phyloP scores from a whole-genome alignment of 2,888 invertebrate genomes.

The Choristoneura rosaceana region DNA sequence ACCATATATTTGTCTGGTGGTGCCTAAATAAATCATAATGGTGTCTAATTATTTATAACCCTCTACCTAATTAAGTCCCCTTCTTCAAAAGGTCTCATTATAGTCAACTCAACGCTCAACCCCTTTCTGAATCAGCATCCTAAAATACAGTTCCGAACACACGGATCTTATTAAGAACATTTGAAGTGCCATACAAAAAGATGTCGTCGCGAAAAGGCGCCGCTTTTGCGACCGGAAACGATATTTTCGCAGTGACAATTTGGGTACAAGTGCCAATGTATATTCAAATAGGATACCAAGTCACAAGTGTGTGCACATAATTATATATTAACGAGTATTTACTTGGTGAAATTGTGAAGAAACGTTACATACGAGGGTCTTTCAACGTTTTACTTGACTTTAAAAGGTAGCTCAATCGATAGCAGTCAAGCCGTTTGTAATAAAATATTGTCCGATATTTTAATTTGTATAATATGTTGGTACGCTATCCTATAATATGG shows the following conservation, averaged over 20 bases:
- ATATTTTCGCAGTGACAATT: slow-evolving; percentile 2
- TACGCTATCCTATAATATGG: too few species aligned
- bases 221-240: slow-evolving; percentile 7
- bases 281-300: neutral
- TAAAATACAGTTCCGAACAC: slow-evolving; percentile 23
- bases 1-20: too few species aligned
- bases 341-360: too few species aligned
- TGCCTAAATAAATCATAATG: too few species aligned
- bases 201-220: neutral
- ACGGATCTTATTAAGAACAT: slow-evolving; percentile 22
- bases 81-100: neutral
- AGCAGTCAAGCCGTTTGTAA: too few species aligned
- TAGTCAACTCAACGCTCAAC: neutral
- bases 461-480: too few species aligned
- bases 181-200: slow-evolving; percentile 26
- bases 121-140: slow-evolving; percentile 33
- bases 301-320: too few species aligned
- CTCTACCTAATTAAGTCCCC: neutral
- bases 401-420: too few species aligned
- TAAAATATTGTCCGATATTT: too few species aligned
- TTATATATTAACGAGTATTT: too few species aligned
- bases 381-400: too few species aligned
- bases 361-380: too few species aligned
- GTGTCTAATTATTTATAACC: neutral
- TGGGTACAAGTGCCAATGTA: neutral